Conservation (phyloP, 1,140 invertebrate genomes). For the Drosophila guanche region DNA sequence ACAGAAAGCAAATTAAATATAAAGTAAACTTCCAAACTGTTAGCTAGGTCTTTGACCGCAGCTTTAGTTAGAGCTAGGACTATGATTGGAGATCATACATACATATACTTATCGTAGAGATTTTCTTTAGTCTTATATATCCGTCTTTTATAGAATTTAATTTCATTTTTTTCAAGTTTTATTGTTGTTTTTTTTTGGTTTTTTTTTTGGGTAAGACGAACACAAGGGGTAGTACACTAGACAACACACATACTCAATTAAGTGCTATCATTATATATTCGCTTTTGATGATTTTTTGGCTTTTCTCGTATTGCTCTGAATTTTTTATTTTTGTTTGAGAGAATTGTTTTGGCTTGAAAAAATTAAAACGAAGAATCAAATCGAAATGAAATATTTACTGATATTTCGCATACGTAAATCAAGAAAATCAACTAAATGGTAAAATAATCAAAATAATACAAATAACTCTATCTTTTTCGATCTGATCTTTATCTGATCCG, state of each 20-base stretch:
- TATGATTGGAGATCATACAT: conserved; percentile 23
- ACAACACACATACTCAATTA: conserved; percentile 87
- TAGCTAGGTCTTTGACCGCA: conserved; percentile 43
- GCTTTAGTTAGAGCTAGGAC: conserved; percentile 23
- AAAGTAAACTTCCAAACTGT: conserved; percentile 52
- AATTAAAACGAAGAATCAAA: conserved; percentile 40
- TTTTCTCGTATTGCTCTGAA: conserved; percentile 37
- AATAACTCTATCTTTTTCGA: conserved; percentile 36
- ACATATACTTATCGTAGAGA: conserved; percentile 36
- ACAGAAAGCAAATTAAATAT: conserved; percentile 70
- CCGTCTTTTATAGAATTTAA: conserved; percentile 24
- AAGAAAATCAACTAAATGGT: conserved; percentile 31
- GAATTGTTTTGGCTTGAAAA: conserved; percentile 43
- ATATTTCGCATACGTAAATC: conserved; percentile 5
- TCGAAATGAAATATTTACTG: background rate
- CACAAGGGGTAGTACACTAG: conserved; percentile 89
- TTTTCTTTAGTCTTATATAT: conserved; percentile 37
- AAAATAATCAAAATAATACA: too few species aligned
- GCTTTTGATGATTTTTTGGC: conserved; percentile 67
- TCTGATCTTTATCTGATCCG: conserved; percentile 10
- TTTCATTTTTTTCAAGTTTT: conserved; percentile 46
- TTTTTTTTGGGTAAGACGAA: conserved; percentile 86
- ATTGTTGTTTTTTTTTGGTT: conserved; percentile 48
- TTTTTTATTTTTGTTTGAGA: conserved; percentile 57
- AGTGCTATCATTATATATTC: conserved; percentile 83